phyloP scores from a whole-genome alignment of 2,888 invertebrate genomes.

The Catocala sponsa region DNA sequence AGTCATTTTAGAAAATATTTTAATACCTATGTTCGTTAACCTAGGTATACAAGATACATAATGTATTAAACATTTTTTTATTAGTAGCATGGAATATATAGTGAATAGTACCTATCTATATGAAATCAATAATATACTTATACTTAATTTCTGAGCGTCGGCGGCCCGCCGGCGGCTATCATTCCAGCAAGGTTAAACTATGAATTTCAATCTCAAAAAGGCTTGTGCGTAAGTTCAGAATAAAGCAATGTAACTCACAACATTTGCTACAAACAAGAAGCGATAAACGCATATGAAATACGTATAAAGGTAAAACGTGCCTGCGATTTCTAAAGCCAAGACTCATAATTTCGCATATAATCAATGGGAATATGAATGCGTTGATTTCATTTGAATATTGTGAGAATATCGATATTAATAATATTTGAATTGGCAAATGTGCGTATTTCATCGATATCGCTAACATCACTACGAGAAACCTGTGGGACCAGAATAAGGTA shows the following conservation, averaged over 20 bases:
- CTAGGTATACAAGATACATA: too few species aligned
- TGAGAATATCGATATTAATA: conserved; percentile 27
- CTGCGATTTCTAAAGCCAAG: conserved; percentile 30
- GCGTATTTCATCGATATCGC: conserved; percentile 39
- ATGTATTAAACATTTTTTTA: too few species aligned
- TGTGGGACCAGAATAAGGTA: conserved; percentile 44
- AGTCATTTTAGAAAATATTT: background rate
- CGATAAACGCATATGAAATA: background rate
- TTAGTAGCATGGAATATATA: too few species aligned
- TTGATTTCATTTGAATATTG: conserved; percentile 29
- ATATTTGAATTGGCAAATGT: conserved; percentile 28
- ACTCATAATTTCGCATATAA: conserved; percentile 29
- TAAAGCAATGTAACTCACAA: background rate
- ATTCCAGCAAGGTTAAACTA: too few species aligned
- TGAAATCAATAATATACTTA: too few species aligned
- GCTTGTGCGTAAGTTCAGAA: too few species aligned
- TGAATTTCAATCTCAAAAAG: too few species aligned
- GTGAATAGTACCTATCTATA: too few species aligned
- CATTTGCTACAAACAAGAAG: background rate
- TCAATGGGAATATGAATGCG: conserved; percentile 31
- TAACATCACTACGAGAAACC: conserved; percentile 48
- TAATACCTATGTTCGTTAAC: too few species aligned
- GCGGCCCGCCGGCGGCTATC: too few species aligned
- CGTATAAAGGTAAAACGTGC: conserved; percentile 21
- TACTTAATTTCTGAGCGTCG: too few species aligned